A percentile compares a stretch with the other conserved stretches of the same genome.
These are phyloP conservation scores for Huso huso DNA, from an alignment of 2,797 vertebrate species.

Conservation along the genomic window DNA sequence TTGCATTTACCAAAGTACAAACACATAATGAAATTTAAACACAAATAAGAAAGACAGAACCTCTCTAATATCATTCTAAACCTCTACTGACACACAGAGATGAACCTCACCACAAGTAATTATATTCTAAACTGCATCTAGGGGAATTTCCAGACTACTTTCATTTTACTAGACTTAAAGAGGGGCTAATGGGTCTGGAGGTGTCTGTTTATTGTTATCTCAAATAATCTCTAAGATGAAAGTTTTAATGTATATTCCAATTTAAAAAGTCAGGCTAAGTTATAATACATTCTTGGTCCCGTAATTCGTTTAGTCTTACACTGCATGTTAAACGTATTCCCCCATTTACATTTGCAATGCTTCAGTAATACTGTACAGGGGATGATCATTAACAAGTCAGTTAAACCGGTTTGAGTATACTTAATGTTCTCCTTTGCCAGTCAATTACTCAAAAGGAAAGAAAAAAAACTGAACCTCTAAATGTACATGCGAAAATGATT, in stretches of 20 bases:
- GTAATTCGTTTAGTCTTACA: constrained; percentile 2
- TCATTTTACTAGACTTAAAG: constrained; percentile 18
- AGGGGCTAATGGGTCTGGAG: constrained; percentile 14
- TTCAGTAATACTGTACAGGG: constrained; percentile 1
- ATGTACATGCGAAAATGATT: no score
- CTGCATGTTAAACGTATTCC: not conserved
- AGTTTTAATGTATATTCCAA: constrained; percentile 14
- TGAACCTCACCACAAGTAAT: constrained; percentile 10
- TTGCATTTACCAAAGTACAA: constrained; percentile 2
- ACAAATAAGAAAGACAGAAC: constrained; percentile 4
- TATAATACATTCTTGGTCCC: not conserved
- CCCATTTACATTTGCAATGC: not conserved
- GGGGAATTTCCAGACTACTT: constrained; percentile 11
- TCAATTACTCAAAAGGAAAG: no score
- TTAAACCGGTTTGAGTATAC: no score
- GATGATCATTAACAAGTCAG: not conserved
- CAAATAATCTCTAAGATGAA: constrained; percentile 13
- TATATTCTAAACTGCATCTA: constrained; percentile 8
- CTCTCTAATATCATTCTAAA: constrained; percentile 13
- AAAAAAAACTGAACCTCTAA: no score
- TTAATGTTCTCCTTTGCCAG: no score
- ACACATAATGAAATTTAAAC: constrained; percentile 1
- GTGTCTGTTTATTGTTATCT: constrained; percentile 10
- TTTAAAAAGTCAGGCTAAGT: constrained; percentile 11
- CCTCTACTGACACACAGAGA: constrained; percentile 5